phyloP scores from a whole-genome alignment of 2,113 vertebrate species.

The Nothoprocta pentlandii region DNA sequence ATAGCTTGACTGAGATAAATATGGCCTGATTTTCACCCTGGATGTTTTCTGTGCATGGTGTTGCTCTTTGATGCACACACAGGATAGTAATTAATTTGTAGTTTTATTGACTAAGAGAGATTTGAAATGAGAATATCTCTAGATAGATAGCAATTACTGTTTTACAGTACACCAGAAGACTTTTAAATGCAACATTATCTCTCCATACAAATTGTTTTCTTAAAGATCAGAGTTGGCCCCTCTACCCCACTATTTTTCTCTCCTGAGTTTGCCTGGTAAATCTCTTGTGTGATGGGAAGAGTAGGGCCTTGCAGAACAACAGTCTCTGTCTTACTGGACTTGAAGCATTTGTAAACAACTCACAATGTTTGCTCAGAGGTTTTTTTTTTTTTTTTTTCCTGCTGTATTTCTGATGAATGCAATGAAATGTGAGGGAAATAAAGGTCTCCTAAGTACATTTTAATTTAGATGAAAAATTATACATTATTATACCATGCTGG shows the following conservation, averaged over 20 bases:
- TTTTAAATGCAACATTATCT: slow-evolving; percentile 27
- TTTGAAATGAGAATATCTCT: not conserved
- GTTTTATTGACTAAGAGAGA: slow-evolving; percentile 44
- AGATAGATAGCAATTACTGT: slow-evolving; percentile 54
- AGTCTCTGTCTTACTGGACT: not conserved
- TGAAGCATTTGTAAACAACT: slow-evolving; percentile 67
- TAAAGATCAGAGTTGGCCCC: slow-evolving; percentile 25
- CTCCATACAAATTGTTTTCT: slow-evolving; percentile 21
- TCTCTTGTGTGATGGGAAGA: slow-evolving; percentile 23
- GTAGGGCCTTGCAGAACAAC: slow-evolving; percentile 1
- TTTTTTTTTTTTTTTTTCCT: slow-evolving; percentile 24
- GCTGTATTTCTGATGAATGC: slow-evolving; percentile 69
- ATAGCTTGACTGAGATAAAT: slow-evolving; percentile 42
- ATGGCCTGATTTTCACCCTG: slow-evolving; percentile 38
- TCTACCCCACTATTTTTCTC: not conserved
- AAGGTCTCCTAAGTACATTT: slow-evolving; percentile 71
- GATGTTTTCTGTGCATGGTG: slow-evolving; percentile 30
- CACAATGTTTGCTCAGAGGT: slow-evolving; percentile 59
- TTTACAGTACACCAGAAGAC: slow-evolving; percentile 38
- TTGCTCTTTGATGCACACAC: slow-evolving; percentile 53
- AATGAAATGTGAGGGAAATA: slow-evolving; percentile 63
- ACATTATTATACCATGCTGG: slow-evolving; percentile 64
- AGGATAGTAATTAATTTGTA: slow-evolving; percentile 68
- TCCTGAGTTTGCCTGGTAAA: slow-evolving; percentile 37
- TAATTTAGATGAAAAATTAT: slow-evolving; percentile 75